phyloP scores from a whole-genome alignment of 2,797 vertebrate genomes.

The Acanthiza pusilla region DNA sequence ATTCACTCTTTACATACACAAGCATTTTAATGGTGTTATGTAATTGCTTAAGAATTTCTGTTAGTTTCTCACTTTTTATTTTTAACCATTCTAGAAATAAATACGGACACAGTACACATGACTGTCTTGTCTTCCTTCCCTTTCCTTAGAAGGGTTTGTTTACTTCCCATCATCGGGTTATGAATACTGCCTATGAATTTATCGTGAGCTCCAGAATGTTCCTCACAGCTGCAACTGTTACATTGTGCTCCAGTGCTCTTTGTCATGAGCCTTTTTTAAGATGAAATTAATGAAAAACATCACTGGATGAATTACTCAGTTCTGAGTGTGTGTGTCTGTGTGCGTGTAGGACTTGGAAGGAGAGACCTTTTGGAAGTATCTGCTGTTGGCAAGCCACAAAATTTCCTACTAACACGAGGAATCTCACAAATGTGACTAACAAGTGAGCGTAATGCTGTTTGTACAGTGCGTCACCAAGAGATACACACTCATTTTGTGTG shows the following conservation, averaged over 20 bases:
- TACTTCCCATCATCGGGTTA: background rate
- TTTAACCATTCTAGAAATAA: conserved; percentile 39
- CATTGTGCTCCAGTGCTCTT: background rate
- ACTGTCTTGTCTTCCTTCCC: background rate
- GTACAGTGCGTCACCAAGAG: background rate
- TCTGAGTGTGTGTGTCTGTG: background rate
- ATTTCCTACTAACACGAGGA: background rate
- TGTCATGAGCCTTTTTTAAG: conserved; percentile 16
- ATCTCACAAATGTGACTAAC: conserved; percentile 46
- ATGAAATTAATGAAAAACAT: conserved; percentile 50
- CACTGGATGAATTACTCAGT: conserved; percentile 16
- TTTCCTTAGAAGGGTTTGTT: background rate
- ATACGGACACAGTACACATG: background rate
- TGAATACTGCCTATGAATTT: background rate
- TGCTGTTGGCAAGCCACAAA: conserved; percentile 11
- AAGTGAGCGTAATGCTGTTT: background rate
- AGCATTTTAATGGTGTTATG: background rate
- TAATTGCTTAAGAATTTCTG: background rate
- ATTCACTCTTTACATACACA: background rate
- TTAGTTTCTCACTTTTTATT: conserved; percentile 21
- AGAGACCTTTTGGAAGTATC: conserved; percentile 31
- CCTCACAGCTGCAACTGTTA: background rate
- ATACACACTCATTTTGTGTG: background rate
- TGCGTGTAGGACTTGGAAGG: background rate
- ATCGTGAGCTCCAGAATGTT: background rate